phyloP scores from a whole-genome alignment of 2,113 vertebrate species.

The Peromyscus leucopus region DNA sequence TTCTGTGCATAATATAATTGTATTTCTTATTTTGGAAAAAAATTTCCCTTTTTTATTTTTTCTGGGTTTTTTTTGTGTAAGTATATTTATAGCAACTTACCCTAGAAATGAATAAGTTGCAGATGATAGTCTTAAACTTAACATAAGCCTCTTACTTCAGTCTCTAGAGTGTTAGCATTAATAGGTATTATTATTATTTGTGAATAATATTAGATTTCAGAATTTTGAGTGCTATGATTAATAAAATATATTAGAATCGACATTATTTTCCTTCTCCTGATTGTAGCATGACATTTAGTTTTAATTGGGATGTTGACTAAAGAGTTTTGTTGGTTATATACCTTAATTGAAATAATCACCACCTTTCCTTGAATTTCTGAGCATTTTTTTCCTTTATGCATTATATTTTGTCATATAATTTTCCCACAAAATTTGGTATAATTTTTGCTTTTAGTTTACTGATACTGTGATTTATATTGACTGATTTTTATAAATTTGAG shows the following conservation, averaged over 20 bases:
- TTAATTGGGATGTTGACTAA: background rate
- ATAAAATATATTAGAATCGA: background rate
- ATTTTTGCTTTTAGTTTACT: background rate
- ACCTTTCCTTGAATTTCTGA: background rate
- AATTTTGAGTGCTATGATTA: background rate
- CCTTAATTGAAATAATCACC: background rate
- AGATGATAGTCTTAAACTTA: background rate
- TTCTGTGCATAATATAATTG: too few relatives aligned
- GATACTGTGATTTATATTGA: background rate
- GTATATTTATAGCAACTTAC: background rate
- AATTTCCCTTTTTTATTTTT: background rate
- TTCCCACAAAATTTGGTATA: background rate
- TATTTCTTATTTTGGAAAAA: too few relatives aligned
- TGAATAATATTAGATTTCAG: background rate
- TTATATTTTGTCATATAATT: background rate
- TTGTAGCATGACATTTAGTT: background rate
- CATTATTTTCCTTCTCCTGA: background rate
- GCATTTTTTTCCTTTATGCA: background rate
- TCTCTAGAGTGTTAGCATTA: background rate
- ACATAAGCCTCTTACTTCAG: background rate
- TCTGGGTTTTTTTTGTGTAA: background rate
- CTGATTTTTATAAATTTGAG: too few relatives aligned
- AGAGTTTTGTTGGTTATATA: background rate
- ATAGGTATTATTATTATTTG: background rate
- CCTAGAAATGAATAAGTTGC: background rate